Evolutionary conservation across 2,113 vertebrate genomes (phyloP).

Genomic region (Noturus placidus): DNA sequence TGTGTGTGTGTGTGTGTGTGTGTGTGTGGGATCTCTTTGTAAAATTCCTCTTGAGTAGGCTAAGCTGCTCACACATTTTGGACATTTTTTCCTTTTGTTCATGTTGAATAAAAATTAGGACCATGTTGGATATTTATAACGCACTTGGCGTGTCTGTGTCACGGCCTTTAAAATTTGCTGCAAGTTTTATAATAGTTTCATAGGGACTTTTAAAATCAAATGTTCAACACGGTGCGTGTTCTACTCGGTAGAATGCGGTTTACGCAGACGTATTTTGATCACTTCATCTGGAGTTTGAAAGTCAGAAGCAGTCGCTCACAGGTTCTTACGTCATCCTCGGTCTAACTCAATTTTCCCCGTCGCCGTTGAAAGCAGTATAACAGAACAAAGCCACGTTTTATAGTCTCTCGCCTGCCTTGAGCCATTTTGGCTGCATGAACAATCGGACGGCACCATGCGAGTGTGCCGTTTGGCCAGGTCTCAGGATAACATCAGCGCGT

Average conservation of each 20-base stretch:
- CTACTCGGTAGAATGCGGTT: conserved; percentile 2
- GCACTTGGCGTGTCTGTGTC: neutral
- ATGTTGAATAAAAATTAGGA: neutral
- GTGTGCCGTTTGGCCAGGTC: conserved; percentile 27
- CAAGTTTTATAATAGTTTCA: conserved; percentile 4
- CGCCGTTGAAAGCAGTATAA: conserved; percentile 34
- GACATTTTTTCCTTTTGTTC: neutral
- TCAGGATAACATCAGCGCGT: conserved; percentile 40
- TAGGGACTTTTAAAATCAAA: conserved; percentile 42
- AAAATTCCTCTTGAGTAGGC: conserved; percentile 7
- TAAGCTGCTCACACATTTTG: neutral
- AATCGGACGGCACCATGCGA: conserved; percentile 36
- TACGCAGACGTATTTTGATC: conserved; percentile 16
- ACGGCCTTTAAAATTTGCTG: conserved; percentile 5
- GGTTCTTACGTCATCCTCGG: conserved; percentile 42
- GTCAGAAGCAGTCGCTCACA: conserved; percentile 3
- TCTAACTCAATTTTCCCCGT: conserved; percentile 44
- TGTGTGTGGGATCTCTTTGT: conserved; percentile 8
- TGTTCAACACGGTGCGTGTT: conserved; percentile 7
- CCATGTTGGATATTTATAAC: conserved; percentile 15
- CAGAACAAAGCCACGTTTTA: conserved; percentile 68
- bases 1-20: conserved; percentile 25
- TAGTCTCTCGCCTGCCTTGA: conserved; percentile 65
- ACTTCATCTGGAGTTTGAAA: conserved; percentile 19
- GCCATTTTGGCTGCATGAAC: conserved; percentile 26